A percentile compares a stretch with the other conserved stretches of the same genome.
Conservation (phyloP, 2,113 vertebrate species). For the Thalassarche chlororhynchos region DNA sequence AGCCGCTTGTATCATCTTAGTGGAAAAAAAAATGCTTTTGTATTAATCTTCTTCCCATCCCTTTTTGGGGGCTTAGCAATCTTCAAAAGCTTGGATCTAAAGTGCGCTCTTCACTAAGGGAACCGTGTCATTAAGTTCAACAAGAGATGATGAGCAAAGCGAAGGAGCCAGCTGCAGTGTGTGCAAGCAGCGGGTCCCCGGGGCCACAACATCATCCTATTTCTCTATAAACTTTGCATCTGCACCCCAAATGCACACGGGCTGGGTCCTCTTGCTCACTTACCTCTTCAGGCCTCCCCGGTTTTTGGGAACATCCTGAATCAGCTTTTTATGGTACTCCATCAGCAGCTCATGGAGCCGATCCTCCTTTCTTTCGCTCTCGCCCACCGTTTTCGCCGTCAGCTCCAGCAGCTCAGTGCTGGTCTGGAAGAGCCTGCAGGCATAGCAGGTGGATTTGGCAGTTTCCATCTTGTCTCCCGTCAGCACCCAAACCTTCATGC, state of each 20-base stretch:
- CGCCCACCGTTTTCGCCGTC: slow-evolving; percentile 84
- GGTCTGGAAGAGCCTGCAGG: slow-evolving; percentile 92
- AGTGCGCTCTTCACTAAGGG: rapidly evolving
- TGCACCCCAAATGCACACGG: rapidly evolving
- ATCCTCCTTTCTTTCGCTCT: slow-evolving; percentile 80
- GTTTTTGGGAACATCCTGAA: slow-evolving; percentile 82
- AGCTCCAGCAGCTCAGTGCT: slow-evolving; percentile 92
- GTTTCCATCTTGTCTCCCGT: slow-evolving; percentile 99
- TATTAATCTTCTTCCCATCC: not conserved
- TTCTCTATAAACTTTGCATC: not conserved
- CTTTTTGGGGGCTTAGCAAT: not conserved
- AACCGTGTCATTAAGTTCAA: not conserved
- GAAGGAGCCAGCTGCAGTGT: rapidly evolving
- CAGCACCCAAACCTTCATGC: slow-evolving; percentile 96
- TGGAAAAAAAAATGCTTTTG: not conserved
- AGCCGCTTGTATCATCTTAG: not conserved
- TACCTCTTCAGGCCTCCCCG: slow-evolving; percentile 85
- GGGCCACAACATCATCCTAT: rapidly evolving
- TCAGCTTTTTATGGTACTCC: slow-evolving; percentile 90
- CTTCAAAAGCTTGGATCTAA: not conserved
- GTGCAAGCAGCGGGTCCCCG: not conserved
- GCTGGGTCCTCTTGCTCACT: slow-evolving; percentile 45
- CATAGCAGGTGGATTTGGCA: slow-evolving; percentile 95
- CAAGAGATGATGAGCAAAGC: not conserved
- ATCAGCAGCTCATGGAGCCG: slow-evolving; percentile 87